Evolutionary conservation across 64 coral and sea anemone species (phyloP).

Genomic region (Porites lutea): DNA sequence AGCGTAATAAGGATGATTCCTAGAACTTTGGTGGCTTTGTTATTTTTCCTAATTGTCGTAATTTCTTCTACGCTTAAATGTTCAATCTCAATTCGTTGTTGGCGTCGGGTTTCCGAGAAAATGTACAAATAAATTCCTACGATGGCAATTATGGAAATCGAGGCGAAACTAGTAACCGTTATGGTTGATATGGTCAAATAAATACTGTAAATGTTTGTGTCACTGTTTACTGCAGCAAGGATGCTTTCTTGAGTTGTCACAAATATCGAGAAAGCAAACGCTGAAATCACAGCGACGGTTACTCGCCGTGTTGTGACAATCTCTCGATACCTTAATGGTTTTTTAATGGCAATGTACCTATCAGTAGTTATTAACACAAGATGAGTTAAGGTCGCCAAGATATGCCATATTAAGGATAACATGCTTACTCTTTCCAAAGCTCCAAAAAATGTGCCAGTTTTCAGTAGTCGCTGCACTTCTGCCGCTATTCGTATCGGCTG

Average conservation of each 20-base stretch:
- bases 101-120: background rate
- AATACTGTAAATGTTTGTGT: background rate
- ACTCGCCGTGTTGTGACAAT: background rate
- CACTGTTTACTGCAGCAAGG: background rate
- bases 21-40: background rate
- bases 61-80: background rate
- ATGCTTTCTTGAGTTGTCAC: background rate
- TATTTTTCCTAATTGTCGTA: background rate
- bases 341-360: background rate
- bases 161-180: background rate
- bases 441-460: background rate
- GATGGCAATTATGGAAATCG: background rate
- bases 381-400: background rate
- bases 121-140: background rate
- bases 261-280: background rate
- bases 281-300: background rate
- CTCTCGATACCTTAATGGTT: too few species aligned
- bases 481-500: background rate
- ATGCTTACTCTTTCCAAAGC: too few species aligned
- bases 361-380: background rate
- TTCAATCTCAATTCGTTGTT: background rate
- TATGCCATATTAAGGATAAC: too few species aligned
- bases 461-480: background rate
- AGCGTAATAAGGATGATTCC: background rate
- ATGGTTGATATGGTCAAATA: background rate